Percentiles rank a stretch among this genome's conserved stretches.
phyloP scores from a whole-genome alignment of 2,888 invertebrate species.

The Drosophila pegasa region DNA sequence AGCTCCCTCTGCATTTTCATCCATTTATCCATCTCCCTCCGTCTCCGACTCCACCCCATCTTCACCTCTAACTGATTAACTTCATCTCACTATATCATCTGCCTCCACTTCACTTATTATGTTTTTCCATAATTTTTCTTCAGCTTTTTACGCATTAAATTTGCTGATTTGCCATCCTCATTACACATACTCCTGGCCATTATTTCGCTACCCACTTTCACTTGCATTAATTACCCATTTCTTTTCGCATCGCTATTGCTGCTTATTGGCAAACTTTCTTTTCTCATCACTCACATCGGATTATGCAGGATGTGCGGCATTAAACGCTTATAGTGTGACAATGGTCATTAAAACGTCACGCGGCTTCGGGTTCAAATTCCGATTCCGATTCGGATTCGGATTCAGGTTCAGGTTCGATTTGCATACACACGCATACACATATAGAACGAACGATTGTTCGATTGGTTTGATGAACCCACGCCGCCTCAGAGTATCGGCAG shows the following conservation, averaged over 20 bases:
- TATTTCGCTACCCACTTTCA: constrained; percentile 32
- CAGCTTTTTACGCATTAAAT: constrained; percentile 2
- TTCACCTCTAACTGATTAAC: not conserved
- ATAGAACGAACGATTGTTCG: constrained; percentile 6
- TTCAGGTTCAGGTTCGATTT: not conserved
- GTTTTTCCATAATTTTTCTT: constrained; percentile 5
- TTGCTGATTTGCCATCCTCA: constrained; percentile 18
- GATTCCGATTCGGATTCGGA: not conserved
- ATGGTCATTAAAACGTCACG: constrained; percentile 20
- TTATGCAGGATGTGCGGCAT: constrained; percentile 19
- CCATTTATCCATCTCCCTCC: no score
- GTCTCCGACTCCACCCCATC: no score
- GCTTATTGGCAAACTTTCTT: constrained; percentile 32
- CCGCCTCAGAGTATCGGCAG: not conserved
- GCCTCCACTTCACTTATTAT: not conserved
- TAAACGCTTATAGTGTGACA: constrained; percentile 19
- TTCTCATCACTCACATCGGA: constrained; percentile 12
- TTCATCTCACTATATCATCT: not conserved
- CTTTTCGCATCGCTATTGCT: constrained; percentile 4
- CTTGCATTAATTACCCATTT: constrained; percentile 33
- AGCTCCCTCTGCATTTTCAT: no score
- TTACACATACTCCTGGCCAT: constrained; percentile 31
- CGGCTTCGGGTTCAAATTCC: not conserved
- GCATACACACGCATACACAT: not conserved
- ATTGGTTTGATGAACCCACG: no score